phyloP scores from a whole-genome alignment of 2,113 vertebrate genomes.

The Phyllopteryx taeniolatus region DNA sequence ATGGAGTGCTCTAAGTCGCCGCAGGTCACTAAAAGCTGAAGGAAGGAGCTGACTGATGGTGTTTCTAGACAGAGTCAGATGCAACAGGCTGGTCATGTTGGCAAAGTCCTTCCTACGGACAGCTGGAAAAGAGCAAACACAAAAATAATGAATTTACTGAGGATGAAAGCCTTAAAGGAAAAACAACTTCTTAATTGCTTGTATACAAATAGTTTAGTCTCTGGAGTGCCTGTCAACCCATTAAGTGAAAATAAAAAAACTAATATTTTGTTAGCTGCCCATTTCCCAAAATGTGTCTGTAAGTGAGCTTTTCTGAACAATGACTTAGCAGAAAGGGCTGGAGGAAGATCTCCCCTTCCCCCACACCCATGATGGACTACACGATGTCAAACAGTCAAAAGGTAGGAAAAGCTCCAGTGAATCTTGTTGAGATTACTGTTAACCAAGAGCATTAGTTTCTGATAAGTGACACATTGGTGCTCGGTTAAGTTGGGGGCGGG shows the following conservation, averaged over 20 bases:
- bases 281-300: too few species aligned
- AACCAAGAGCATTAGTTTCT: background rate
- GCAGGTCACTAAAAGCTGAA: conserved; percentile 85
- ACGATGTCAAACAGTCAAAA: too few species aligned
- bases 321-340: too few species aligned
- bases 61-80: conserved; percentile 86
- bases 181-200: background rate
- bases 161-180: background rate
- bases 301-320: too few species aligned
- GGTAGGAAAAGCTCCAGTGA: too few species aligned
- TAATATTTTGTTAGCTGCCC: too few species aligned
- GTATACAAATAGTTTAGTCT: background rate
- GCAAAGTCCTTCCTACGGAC: conserved; percentile 84
- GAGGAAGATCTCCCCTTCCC: too few species aligned
- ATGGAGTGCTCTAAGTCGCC: conserved; percentile 85
- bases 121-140: conserved; percentile 30
- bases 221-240: background rate
- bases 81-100: conserved; percentile 91
- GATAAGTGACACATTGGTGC: background rate
- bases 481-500: background rate
- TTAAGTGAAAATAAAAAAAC: too few species aligned
- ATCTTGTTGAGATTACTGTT: background rate
- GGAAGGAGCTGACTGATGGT: conserved; percentile 94
- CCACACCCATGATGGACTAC: too few species aligned
- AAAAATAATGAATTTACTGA: background rate